phyloP scores from a whole-genome alignment of 2,888 invertebrate species.

The Chrysodeixis includens region DNA sequence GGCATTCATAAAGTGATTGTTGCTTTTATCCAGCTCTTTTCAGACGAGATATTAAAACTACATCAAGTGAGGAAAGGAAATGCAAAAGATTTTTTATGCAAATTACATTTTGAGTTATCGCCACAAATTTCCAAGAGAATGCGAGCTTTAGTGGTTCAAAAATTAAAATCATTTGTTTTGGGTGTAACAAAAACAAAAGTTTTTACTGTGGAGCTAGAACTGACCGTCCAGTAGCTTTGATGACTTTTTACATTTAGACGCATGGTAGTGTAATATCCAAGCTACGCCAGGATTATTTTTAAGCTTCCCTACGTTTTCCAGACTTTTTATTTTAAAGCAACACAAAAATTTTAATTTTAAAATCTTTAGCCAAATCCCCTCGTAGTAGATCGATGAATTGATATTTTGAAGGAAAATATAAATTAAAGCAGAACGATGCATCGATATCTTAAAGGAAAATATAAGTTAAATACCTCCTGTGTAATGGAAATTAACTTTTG shows the following conservation, averaged over 20 bases:
- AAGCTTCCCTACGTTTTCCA: too few species aligned
- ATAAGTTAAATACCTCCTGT: too few species aligned
- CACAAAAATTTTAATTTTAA: background rate
- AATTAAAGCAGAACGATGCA: too few species aligned
- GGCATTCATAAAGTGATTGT: conserved; percentile 72
- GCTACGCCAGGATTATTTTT: background rate
- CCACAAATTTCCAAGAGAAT: conserved; percentile 38
- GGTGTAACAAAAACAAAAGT: conserved; percentile 36
- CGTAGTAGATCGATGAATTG: too few species aligned
- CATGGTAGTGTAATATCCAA: conserved; percentile 2
- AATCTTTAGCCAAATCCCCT: background rate
- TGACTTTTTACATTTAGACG: conserved; percentile 27
- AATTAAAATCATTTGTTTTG: conserved; percentile 60
- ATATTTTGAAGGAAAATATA: too few species aligned
- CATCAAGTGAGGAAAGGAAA: conserved; percentile 61
- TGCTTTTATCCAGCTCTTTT: conserved; percentile 59
- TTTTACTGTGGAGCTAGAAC: conserved; percentile 21
- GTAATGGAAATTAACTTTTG: too few species aligned
- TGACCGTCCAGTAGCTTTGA: conserved; percentile 5
- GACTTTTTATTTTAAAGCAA: background rate
- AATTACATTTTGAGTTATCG: conserved; percentile 60
- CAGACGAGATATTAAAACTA: conserved; percentile 67
- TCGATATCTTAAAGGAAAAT: too few species aligned
- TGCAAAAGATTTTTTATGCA: conserved; percentile 61
- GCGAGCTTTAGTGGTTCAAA: conserved; percentile 40